A percentile compares a stretch with the other conserved stretches of the same genome.
Conservation (phyloP, 2,888 invertebrate species). For the Stegophylla sp. region DNA sequence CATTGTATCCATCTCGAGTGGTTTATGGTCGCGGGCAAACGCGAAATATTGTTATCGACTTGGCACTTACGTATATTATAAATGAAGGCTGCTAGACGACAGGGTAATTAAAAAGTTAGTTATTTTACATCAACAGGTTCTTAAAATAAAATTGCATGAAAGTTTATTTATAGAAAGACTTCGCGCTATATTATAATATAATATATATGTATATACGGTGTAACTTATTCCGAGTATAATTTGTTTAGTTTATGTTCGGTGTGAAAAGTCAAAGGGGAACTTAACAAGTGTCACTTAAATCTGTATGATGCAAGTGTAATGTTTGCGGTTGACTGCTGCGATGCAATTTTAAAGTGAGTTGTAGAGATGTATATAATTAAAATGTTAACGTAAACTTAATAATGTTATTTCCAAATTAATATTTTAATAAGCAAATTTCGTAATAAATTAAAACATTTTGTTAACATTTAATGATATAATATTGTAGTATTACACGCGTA, state of each 20-base stretch:
- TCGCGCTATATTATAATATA: background rate
- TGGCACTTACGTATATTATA: no score
- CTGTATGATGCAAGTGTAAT: background rate
- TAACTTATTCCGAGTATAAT: background rate
- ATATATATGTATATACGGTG: background rate
- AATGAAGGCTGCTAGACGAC: slow-evolving; percentile 13
- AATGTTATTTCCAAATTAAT: background rate
- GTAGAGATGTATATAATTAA: background rate
- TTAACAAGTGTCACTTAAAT: slow-evolving; percentile 37
- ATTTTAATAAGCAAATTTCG: no score
- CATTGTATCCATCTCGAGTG: slow-evolving; percentile 6
- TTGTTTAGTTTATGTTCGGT: background rate
- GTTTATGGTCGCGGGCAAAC: background rate
- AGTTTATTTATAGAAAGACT: slow-evolving; percentile 18
- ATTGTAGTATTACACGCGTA: no score
- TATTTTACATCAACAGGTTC: slow-evolving; percentile 25
- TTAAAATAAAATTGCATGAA: background rate
- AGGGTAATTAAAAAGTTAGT: slow-evolving; percentile 46
- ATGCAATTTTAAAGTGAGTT: background rate
- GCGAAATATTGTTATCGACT: slow-evolving; percentile 13
- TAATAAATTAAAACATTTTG: no score
- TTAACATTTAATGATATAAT: no score
- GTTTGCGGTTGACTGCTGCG: background rate
- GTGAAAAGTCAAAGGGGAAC: background rate
- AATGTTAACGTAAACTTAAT: background rate